Evolutionary conservation across 2,113 vertebrate genomes (phyloP), one percentile per base, ranked within the genome.

Genomic region (Brienomyrus brachyistius): DNA sequence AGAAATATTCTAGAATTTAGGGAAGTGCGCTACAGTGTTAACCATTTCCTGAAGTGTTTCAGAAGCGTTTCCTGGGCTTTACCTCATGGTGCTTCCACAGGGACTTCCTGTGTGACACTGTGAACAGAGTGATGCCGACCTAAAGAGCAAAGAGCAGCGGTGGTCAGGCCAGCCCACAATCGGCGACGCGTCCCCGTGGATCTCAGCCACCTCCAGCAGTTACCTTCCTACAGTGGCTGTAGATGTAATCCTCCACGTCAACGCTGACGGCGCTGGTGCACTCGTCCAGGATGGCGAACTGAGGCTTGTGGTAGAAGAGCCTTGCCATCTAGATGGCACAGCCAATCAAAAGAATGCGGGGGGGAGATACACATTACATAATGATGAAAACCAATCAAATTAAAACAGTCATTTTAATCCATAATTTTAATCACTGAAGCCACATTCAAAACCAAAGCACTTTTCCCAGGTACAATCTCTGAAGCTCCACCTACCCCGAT

Each of bases 251-350:
- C 94, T 99, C 98, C 86, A 99, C 98, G 83, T 99, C 98, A 9
- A 99, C 98, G 2, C 98, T 99, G 74, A 99, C 98, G 0, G 98
- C 98, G 87, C 98, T 99, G n/a, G 98, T 99, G 92, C 98, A 99
- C 91, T 99, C 98, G 83, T 99, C 98, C 93, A 99, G 95, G 91
- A 99, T 99, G 91, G 98, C 98, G 95, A 99, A 99, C 95, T 99
- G 98, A 1, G 98, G 98, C 89, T 99, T 99, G 91, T 99, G 98
- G 92, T 99, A 99, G 94, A 99, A 99, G 2, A 99, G 94, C 86
- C 98, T 95, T 90, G 98, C 98, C 98, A 99, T 99, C 98, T 99
- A 92, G 93, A 1, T 9, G 91, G 94, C 85, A 92, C 48, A 86
- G 21, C 31, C 27, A 88, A 87, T 48, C 15, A 40, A 45, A 52